Evolutionary conservation across 2,113 vertebrate species (phyloP), one percentile per base, ranked within the genome.

Genomic region (Petrocephalus zakoni): DNA sequence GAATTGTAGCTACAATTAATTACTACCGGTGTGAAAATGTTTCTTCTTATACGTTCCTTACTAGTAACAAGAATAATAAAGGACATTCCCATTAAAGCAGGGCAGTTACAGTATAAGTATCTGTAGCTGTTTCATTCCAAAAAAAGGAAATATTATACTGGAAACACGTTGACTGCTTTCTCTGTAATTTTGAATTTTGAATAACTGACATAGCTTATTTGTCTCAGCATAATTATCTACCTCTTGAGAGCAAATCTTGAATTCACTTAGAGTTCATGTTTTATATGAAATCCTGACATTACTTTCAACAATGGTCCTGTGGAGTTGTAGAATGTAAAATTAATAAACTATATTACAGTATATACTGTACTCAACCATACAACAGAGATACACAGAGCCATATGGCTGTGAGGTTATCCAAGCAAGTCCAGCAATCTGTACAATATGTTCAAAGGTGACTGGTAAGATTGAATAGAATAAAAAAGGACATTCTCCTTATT

Each of bases 381-480:
- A 72, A 1, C 68, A 37, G 68, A 75, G 13, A 75, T 9, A 72
- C 13, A 78, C 37, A 13, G 72, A 42, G 72, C 34, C 72, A 78
- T 78, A 78, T 78, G 72, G 72, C 72, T 37, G 5, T 78, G 34
- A 42, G 29, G 5, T 29, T 42, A 19, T 78, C 72, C 72, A 78
- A 78, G 72, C 72, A 78, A 78, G 72, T 29, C 72, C 15, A 37
- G 34, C 34, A 78, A 78, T 78, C 72, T 78, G 72, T 78, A 34
- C 72, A 78, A 42, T 78, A 78, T 78, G 72, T 78, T 78, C 72
- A 78, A 78, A 78, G 72, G 72, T 42, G 72, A 34, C 72, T 78
- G 11, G 29, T 78, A 11, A 37, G 37, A 75, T 42, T 42, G 29
- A 34, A 75, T 10, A 37, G 34, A 34, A 37, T 15, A 75, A 37